Conservation (phyloP, 1,140 invertebrate species). For the Drosophila lacteicornis region DNA sequence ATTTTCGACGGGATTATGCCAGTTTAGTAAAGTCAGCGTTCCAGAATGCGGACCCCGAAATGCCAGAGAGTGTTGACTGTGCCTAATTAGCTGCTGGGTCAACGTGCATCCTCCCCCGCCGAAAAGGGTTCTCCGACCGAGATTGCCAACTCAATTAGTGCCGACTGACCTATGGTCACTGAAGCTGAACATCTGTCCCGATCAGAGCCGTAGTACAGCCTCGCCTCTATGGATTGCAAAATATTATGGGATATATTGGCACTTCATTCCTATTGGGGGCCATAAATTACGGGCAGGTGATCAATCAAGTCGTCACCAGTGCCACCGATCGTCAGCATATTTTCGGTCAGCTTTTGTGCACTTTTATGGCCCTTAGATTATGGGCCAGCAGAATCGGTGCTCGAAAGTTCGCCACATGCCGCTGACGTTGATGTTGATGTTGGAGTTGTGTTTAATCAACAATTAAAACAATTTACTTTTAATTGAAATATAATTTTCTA, state of each 20-base stretch:
- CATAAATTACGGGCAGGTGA: conserved; percentile 63
- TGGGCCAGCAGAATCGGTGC: conserved; percentile 11
- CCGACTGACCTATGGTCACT: conserved; percentile 47
- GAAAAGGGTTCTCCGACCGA: conserved; percentile 29
- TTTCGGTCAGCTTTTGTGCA: conserved; percentile 39
- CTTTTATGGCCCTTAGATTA: conserved; percentile 66
- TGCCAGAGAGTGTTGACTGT: conserved; percentile 53
- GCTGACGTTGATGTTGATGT: conserved; percentile 27
- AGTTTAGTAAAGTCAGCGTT: conserved; percentile 77
- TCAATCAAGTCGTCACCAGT: conserved; percentile 71
- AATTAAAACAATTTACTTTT: conserved; percentile 83
- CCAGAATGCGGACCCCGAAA: conserved; percentile 39
- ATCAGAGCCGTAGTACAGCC: background rate
- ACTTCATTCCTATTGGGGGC: conserved; percentile 19
- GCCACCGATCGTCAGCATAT: conserved; percentile 52
- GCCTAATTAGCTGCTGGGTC: conserved; percentile 53
- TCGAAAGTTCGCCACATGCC: conserved; percentile 54
- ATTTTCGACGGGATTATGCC: conserved; percentile 69
- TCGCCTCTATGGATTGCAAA: conserved; percentile 32
- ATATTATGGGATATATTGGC: conserved; percentile 24
- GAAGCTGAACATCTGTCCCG: conserved; percentile 35
- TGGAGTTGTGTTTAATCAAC: conserved; percentile 62
- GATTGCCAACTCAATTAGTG: conserved; percentile 56
- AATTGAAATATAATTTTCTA: conserved; percentile 84
- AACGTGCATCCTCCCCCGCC: conserved; percentile 35